Base-by-base conservation (phyloP, 1,140 invertebrate species). In the Condylostylus longicornis region DNA sequence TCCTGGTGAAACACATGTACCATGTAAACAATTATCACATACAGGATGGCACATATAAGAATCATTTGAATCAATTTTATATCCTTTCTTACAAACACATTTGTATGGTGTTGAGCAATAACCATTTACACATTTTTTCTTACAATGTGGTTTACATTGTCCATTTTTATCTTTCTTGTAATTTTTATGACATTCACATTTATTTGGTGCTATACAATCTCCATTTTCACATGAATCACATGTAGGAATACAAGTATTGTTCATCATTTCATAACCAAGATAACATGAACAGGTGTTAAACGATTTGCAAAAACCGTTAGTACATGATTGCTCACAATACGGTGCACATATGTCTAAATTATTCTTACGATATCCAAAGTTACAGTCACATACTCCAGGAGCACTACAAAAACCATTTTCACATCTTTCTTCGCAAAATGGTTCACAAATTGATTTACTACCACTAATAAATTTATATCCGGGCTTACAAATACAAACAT, bases 401-500 rank as follows among this genome's bases (percentile, higher is more conserved):
- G 57, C 60, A 13, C 53, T n/a, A n/a, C n/a, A n/a, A n/a, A n/a
- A n/a, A n/a, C n/a, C n/a, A n/a, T 39, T 43, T 5, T 49, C 48
- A 34, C 58, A 61, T 18, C 54, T 44, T 0, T 53, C 50, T 12
- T 50, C 50, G 35, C 50, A 63, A 5, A 32, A 36, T 1, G 54
- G 52, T 18, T 55, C 50, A 14, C 57, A 59, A 5, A 54, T 60
- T 3, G 46, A 52, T 35, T 19, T 19, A 32, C 48, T 49, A 32
- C 44, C 42, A 9, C 44, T 42, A 41, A 56, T 55, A 13, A 48
- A 42, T 10, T 42, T 35, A 23, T 54, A 64, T 1, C 79, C 78
- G 17, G 67, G 58, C 37, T 69, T 69, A 51, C 79, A 82, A 1
- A 66, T 60, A 45, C 79, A 74, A 3, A 61, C 46, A 0, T 57